Evolutionary conservation across 2,797 vertebrate genomes (phyloP).

Genomic region (Pagetopsis macropterus): DNA sequence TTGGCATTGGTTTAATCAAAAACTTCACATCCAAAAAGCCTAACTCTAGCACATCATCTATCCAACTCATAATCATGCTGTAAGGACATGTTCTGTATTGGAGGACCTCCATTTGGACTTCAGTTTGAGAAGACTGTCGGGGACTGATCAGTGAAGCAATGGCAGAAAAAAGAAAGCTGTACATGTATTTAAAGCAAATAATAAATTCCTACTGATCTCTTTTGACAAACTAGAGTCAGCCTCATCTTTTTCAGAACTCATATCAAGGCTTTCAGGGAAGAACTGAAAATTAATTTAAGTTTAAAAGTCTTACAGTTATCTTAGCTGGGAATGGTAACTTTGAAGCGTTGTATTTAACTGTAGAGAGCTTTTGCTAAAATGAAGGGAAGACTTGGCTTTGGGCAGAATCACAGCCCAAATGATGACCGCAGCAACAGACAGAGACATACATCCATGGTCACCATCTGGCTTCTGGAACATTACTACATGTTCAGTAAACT

Average conservation of each 20-base stretch:
- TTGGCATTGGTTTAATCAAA: constrained; percentile 39
- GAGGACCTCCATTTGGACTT: constrained; percentile 58
- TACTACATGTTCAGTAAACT: too few species aligned
- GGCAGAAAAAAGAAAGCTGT: constrained; percentile 70
- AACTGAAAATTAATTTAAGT: constrained; percentile 53
- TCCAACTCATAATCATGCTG: constrained; percentile 41
- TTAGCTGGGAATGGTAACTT: constrained; percentile 36
- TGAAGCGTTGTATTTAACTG: constrained; percentile 54
- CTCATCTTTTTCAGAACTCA: constrained; percentile 51
- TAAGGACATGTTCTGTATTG: constrained; percentile 51
- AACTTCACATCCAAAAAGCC: constrained; percentile 47
- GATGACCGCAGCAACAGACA: constrained; percentile 28
- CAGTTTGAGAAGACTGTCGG: constrained; percentile 59
- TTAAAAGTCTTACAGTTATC: constrained; percentile 25
- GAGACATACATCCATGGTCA: constrained; percentile 18
- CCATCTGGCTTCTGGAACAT: constrained; percentile 11
- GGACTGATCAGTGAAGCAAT: constrained; percentile 58
- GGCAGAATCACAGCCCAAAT: constrained; percentile 21
- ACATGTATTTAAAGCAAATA: constrained; percentile 81
- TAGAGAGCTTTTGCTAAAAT: constrained; percentile 44
- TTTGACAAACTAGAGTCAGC: constrained; percentile 77
- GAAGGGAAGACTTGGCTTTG: constrained; percentile 37
- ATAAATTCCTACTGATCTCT: constrained; percentile 87
- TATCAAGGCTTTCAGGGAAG: constrained; percentile 31
- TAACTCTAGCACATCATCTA: constrained; percentile 47